phyloP scores from a whole-genome alignment of 2,113 vertebrate genomes.

The Anarhynchus alexandrinus region DNA sequence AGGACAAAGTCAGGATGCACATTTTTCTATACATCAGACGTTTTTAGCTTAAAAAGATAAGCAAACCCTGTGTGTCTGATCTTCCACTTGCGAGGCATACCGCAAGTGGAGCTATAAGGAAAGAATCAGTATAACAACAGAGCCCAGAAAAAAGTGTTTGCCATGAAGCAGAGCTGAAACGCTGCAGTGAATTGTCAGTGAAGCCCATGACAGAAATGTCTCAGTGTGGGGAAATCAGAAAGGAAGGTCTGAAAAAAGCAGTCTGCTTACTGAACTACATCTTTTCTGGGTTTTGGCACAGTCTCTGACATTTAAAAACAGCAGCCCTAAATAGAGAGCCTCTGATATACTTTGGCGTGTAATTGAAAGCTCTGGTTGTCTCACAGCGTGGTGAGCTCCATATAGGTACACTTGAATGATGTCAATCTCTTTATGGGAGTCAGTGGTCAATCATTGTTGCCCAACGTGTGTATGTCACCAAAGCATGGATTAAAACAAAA shows the following conservation, averaged over 20 bases:
- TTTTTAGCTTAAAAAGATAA: background rate
- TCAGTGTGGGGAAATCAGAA: background rate
- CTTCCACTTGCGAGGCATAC: background rate
- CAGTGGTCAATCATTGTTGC: background rate
- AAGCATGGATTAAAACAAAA: background rate
- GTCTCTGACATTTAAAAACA: background rate
- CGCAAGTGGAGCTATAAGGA: background rate
- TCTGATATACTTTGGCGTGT: background rate
- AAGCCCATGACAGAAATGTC: background rate
- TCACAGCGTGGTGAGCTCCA: background rate
- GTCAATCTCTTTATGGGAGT: background rate
- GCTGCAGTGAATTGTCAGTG: background rate
- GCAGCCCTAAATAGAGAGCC: background rate
- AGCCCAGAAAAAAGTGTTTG: background rate
- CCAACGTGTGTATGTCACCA: background rate
- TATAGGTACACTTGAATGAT: accelerated
- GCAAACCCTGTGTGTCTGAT: background rate
- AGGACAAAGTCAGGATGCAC: background rate
- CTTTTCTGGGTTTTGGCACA: background rate
- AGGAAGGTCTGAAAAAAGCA: background rate
- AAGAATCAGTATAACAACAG: background rate
- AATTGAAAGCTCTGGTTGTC: background rate
- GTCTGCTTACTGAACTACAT: background rate
- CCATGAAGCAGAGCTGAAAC: background rate
- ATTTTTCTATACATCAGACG: background rate